Base-by-base conservation (phyloP, 2,888 invertebrate genomes). In the Parascotia fuliginaria region DNA sequence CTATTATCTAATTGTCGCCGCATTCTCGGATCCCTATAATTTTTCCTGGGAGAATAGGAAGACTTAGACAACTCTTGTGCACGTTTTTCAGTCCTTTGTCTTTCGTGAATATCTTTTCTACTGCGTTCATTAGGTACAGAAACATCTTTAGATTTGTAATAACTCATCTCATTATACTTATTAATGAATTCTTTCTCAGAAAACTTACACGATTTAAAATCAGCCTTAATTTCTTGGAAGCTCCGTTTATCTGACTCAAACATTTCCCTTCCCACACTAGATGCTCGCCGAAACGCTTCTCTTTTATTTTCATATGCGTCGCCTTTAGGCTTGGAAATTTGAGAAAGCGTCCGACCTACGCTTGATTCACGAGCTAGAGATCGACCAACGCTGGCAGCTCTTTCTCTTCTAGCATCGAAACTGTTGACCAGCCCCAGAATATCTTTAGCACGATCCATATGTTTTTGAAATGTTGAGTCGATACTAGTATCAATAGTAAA, bases 401-500 rank as follows among this genome's bases (percentile, higher is more conserved):
- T 81, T 63, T 80, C 75, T 57, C 79, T 77, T 49, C 85, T 79
- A 37, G 57, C 56, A 73, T 87, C 78, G 55, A 83, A 82, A 46
- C 71, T 68, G 48, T 63, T 63, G 39, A 79, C 74, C 43, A 70
- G 62, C 9, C 65, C 51, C 61, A 75, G 63, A 32, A 74, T 67
- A 37, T 72, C 74, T 50, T 77, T 74, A 1, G 62, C 61, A 51
- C 50, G 65, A 32, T 69, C 63, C 14, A 81, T 40, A 22, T 72
- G 73, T 43, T 76, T 72, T 74, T 89, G 87, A 55, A 89, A 90
- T 22, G 87, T 86, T 39, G 77, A 70, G 41, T 81, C 84, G 9
- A 87, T 76, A 64, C 88, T 90, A 2, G 87, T 89, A 52, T 92
- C 85, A 59, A 90, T 91, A 12, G 70, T 77, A 55, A 90, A 87